Evolutionary conservation across 2,888 invertebrate species (phyloP), one percentile per base, ranked within the genome.

Genomic region (Xestia xanthographa): DNA sequence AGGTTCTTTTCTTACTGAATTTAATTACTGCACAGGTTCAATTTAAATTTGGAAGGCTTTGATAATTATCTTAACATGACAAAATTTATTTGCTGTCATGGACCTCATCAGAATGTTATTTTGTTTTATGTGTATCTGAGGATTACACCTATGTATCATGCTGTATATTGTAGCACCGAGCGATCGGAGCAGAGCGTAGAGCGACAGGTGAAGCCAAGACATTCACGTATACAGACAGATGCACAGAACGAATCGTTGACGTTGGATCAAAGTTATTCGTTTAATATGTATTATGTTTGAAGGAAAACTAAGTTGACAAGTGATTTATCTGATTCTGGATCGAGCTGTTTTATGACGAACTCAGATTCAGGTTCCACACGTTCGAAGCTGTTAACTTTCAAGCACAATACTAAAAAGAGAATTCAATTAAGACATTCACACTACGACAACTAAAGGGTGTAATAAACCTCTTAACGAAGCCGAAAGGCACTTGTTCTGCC

Each of bases 201-300:
- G 66, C 62, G 74, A 80, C 29, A 70, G 62, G 6, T 48, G 63
- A 83, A 85, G 81, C 72, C 72, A 76, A 79, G 53, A 75, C 81
- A 82, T 82, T 73, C 77, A 66, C 43, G 58, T 41, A 67, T 53
- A 84, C 78, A 85, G 78, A 83, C 76, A 84, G 75, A 82, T 84
- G 80, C 83, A 80, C 53, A 84, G 80, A 80, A 78, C 83, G 66
- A 81, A 79, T 70, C 69, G 75, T 72, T 75, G 87, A 85, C 87
- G 87, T 86, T 86, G 87, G 86, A 86, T 83, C 86, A 71, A 71
- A 77, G 72, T 68, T 38, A 77, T 72, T 72, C 60, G 45, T 65
- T 66, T 70, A 58, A n/a, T 43, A 45, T 5, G 5, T 67, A 38
- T 34, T 48, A 63, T 45, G 56, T 60, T 67, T 50, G 56, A 56